Percentiles rank a stretch among this genome's conserved stretches.
phyloP scores from a whole-genome alignment of 1,140 invertebrate genomes.

The Lethrus apterus region DNA sequence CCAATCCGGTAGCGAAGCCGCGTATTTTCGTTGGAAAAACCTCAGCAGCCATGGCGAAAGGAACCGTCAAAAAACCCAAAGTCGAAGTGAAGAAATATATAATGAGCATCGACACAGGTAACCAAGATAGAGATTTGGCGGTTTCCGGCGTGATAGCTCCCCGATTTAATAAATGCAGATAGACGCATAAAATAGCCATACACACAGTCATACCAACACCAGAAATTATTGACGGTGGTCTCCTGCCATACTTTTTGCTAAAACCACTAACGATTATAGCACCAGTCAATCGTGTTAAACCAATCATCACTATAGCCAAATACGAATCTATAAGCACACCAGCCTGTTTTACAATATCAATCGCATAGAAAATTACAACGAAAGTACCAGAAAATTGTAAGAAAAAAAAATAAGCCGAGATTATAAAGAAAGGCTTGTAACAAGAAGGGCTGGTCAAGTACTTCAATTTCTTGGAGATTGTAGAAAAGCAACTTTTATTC shows the following conservation, averaged over 20 bases:
- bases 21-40: constrained; percentile 59
- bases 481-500: background rate
- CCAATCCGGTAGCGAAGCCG: constrained; percentile 59
- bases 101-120: constrained; percentile 48
- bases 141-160: constrained; percentile 25
- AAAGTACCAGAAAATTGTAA: constrained; percentile 74
- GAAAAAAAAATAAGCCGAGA: constrained; percentile 62
- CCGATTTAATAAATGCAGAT: constrained; percentile 30
- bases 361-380: constrained; percentile 67
- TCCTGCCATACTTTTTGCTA: constrained; percentile 50
- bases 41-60: constrained; percentile 71
- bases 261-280: constrained; percentile 47
- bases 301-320: constrained; percentile 51
- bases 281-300: constrained; percentile 47
- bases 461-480: constrained; percentile 26
- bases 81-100: constrained; percentile 55
- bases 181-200: constrained; percentile 48
- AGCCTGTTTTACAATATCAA: constrained; percentile 54
- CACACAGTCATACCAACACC: constrained; percentile 53
- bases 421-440: constrained; percentile 57
- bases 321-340: constrained; percentile 51
- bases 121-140: constrained; percentile 31
- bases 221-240: constrained; percentile 51
- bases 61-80: constrained; percentile 55
- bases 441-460: constrained; percentile 43